Conservation (phyloP, 2,888 invertebrate genomes). For the Parthenolecanium corni region DNA sequence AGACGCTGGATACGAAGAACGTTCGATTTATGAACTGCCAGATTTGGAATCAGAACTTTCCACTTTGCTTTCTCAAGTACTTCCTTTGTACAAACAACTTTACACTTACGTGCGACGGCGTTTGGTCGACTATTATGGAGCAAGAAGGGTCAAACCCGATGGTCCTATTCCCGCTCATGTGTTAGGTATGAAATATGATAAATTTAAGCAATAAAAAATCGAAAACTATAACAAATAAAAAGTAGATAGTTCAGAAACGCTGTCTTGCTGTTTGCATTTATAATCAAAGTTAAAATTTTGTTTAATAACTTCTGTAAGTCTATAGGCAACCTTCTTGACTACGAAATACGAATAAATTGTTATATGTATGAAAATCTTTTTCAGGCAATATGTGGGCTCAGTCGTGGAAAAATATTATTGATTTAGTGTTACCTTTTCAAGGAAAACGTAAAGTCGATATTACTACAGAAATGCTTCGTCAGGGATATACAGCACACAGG, state of each 20-base stretch:
- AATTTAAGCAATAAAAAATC: no score
- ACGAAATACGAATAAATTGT: no score
- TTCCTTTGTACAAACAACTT: slow-evolving; percentile 67
- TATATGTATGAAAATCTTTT: no score
- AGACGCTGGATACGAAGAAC: slow-evolving; percentile 72
- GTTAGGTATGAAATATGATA: slow-evolving; percentile 45
- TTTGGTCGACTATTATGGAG: slow-evolving; percentile 52
- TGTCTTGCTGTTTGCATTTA: no score
- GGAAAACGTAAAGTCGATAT: slow-evolving; percentile 59
- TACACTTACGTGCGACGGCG: slow-evolving; percentile 68
- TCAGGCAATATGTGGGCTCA: slow-evolving; percentile 72
- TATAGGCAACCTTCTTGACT: no score
- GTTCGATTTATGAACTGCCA: slow-evolving; percentile 57
- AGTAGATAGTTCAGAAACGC: no score
- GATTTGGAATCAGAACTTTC: slow-evolving; percentile 49
- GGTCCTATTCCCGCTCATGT: slow-evolving; percentile 78
- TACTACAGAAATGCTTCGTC: slow-evolving; percentile 61
- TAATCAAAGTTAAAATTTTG: no score
- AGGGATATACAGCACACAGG: slow-evolving; percentile 62
- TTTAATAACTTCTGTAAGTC: no score
- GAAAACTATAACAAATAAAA: no score
- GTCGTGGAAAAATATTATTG: slow-evolving; percentile 64
- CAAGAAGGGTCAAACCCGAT: slow-evolving; percentile 45
- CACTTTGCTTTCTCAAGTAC: slow-evolving; percentile 51
- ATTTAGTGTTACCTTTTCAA: slow-evolving; percentile 63